A percentile compares a stretch with the other conserved stretches of the same genome.
Conservation (phyloP, 2,888 invertebrate genomes). For the Pristionchus arcanus region DNA sequence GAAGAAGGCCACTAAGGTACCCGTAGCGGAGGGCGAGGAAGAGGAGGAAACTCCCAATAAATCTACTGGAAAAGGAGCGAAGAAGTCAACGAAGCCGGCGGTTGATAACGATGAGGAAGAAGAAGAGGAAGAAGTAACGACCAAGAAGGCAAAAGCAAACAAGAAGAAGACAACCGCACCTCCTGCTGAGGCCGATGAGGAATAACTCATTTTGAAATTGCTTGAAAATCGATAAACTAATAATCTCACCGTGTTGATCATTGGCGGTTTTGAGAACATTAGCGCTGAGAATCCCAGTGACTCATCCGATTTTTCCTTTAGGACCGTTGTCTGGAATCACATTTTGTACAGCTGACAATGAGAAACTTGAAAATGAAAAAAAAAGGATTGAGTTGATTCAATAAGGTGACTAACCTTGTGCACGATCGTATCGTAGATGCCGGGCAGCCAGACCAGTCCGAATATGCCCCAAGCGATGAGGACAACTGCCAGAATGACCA, state of each 20-base stretch:
- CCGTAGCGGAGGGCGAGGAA: not conserved
- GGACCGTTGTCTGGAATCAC: not conserved
- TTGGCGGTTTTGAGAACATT: slow-evolving; percentile 29
- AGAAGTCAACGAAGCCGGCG: not conserved
- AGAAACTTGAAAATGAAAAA: not conserved
- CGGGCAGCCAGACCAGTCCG: slow-evolving; percentile 15
- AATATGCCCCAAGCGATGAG: not conserved
- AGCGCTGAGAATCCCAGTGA: slow-evolving; percentile 20
- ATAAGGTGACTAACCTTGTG: not conserved
- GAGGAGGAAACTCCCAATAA: not conserved
- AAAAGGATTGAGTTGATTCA: not conserved
- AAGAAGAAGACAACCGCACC: not conserved
- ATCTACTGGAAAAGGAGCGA: not conserved
- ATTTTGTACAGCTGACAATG: not conserved
- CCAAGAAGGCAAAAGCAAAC: not conserved
- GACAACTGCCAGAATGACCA: not conserved
- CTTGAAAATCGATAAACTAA: not conserved
- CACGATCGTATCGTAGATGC: slow-evolving; percentile 2
- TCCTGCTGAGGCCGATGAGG: not conserved
- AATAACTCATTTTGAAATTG: not conserved
- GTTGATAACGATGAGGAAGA: slow-evolving; percentile 15
- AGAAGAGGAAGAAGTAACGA: not conserved
- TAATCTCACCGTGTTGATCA: slow-evolving; percentile 23
- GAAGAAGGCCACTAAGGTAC: not conserved
- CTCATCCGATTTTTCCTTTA: not conserved